Evolutionary conservation across 2,113 vertebrate species (phyloP), one percentile per base, ranked within the genome.

Genomic region (Lepus americanus): DNA sequence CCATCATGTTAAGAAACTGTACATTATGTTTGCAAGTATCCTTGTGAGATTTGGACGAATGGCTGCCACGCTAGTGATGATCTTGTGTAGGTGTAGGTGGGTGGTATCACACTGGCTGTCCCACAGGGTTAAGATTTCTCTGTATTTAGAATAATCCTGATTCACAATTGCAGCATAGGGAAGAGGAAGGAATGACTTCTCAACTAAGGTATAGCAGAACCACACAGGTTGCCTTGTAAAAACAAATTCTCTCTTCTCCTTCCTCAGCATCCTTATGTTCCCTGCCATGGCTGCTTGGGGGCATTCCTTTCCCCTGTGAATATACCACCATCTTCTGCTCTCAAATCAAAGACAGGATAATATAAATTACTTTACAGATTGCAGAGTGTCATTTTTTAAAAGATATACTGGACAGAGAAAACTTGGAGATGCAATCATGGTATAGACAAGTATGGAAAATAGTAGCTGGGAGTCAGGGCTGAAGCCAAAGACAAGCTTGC

Each of bases 61-160:
- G 39, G 69, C 74, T 64, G 27, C 23, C 39, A 90, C 88, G n/a
- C 31, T 51, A 33, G 20, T 59, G 64, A n/a, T 63, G 59, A 81
- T 22, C 22, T 9, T 12, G 44, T 67, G 9, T 61, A 69, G 72
- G 44, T 67, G 9, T 61, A 69, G 72, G 67, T 63, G 29, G 27
- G 25, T 55, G 27, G 59, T 31, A n/a, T 80, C 67, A 51, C 20
- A 36, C 7, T 53, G 70, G 72, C 64, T 92, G 59, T 92, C 27
- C 51, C n/a, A 74, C 23, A 27, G 59, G 13, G 20, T 67, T 81
- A 91, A 73, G 59, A 87, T 66, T 81, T 13, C 55, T 59, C 13
- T 91, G n/a, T 61, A 33, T 89, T 67, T 36, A 85, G 53, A 90
- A 92, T 23, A 86, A 53, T 87, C 27, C n/a, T 85, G 92, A 69